Evolutionary conservation across 2,113 vertebrate genomes (phyloP), one percentile per base, ranked within the genome.

Genomic region (Anoura caudifer): DNA sequence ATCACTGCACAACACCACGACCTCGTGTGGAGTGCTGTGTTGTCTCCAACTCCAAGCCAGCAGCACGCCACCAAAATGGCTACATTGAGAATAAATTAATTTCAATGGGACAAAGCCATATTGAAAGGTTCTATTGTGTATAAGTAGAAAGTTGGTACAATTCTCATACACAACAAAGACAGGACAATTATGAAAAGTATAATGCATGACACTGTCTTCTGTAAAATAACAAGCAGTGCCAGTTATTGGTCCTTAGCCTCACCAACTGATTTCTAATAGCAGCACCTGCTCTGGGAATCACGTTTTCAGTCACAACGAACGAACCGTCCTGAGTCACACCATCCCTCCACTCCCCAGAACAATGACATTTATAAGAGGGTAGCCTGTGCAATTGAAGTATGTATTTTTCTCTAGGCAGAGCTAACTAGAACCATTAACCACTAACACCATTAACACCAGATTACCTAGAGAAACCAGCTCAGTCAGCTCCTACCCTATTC

Each of bases 371-470:
- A 33, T 43, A 75, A 88, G 19, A 76, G 15, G 19, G 17, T 31
- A 59, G 31, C 61, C 38, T 82, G 16, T 13, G 7, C 5, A 36
- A 79, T 4, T 65, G 63, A 96, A 87, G 70, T 15, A 14, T 20
- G 1, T 81, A 50, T 54, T 95, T 81, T 92, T 76, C 91, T 94
- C 87, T 70, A 88, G 8, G 33, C 41, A 67, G 72, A 83, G n/a
- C 36, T 90, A 94, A 95, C 59, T 56, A 75, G 50, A 95, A 89
- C 33, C 59, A 87, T 73, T 93, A 72, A 73, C 75, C 67, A 36
- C 19, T 47, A 61, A 93, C 28, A 73, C 31, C 6, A 1, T 54
- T 54, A 54, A 90, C 61, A 82, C 36, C 56, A 80, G 56, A 80
- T 85, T 52, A 89, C 67, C 52, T 65, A 72, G 52, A 38, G 69